Base-by-base conservation (phyloP, 2,888 invertebrate genomes). In the Heterodera filipjevi region DNA sequence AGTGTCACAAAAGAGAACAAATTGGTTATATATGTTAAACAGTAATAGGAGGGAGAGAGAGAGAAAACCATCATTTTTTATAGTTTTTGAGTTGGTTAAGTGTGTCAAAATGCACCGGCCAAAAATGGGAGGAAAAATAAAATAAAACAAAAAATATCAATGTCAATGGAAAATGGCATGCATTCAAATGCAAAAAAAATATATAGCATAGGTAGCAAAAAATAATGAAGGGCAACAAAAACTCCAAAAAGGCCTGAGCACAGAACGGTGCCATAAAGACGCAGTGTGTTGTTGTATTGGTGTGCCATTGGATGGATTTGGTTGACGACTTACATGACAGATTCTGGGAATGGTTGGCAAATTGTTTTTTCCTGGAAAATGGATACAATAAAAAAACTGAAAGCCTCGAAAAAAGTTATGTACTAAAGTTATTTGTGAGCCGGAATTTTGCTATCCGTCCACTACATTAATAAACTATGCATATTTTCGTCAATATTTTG, bases 41-140 rank as follows among this genome's bases (percentile, higher is more conserved):
- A 39, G 12, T 2, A 39, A 39, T 39, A 0, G 12, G 6, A 12
- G 12, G 6, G 39, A 39, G 39, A 39, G 39, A 39, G 39, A 39
- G 39, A 39, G 12, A 39, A 39, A 10, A 6, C 10, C 39, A 39
- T 6, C 39, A 39, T 39, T 39, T n/a, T 39, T 39, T 39, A 39
- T 39, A 39, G 39, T 39, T 6, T 39, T 39, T 39, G 39, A 39
- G 39, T 39, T 12, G 59, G 59, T 5, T n/a, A 12, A 8, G 59
- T n/a, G 59, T 59, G 59, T n/a, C n/a, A 27, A 59, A 59, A 59
- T 59, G 59, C 59, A 59, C 59, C 59, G 59, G 59, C n/a, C n/a
- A 8, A 10, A 22, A 6, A 19, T 22, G 22, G 53, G 53, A 53
- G 19, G 59, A 59, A 39, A 39, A 39, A 39, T 10, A 39, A 39